Evolutionary conservation across 2,888 invertebrate genomes (phyloP).

Genomic region (Lasioglossum zephyrum): DNA sequence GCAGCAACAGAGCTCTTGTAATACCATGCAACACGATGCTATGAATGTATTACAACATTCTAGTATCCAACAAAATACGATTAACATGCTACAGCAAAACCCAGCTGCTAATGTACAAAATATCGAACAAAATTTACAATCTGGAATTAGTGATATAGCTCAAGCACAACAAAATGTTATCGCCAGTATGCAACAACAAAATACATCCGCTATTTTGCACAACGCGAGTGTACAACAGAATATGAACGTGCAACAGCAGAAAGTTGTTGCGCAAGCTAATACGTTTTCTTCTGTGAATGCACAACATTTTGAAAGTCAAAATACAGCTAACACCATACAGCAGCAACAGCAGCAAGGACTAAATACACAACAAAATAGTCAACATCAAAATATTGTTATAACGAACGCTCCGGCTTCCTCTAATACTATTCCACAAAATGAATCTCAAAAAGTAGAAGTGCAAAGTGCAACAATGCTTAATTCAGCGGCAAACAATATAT

Average conservation of each 20-base stretch:
- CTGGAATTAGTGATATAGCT: constrained; percentile 72
- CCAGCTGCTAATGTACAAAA: constrained; percentile 70
- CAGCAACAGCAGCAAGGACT: constrained; percentile 63
- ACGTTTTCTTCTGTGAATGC: constrained; percentile 68
- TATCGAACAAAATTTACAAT: constrained; percentile 75
- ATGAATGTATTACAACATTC: constrained; percentile 73
- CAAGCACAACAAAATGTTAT: constrained; percentile 72
- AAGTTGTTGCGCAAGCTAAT: constrained; percentile 64
- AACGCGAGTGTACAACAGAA: constrained; percentile 74
- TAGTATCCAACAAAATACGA: constrained; percentile 76
- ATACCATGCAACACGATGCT: constrained; percentile 76
- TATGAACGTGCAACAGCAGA: constrained; percentile 72
- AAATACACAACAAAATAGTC: constrained; percentile 75
- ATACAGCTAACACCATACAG: constrained; percentile 54
- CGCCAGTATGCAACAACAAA: constrained; percentile 70
- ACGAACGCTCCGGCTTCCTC: constrained; percentile 74
- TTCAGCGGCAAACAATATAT: constrained; percentile 79
- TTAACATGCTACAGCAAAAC: constrained; percentile 79
- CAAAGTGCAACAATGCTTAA: constrained; percentile 77
- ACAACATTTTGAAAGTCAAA: constrained; percentile 69
- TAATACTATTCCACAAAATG: constrained; percentile 64
- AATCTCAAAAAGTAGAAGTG: constrained; percentile 72
- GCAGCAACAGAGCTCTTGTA: constrained; percentile 73
- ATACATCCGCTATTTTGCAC: constrained; percentile 64
- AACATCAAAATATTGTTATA: constrained; percentile 80